Evolutionary conservation across 2,113 vertebrate genomes (phyloP).

Genomic region (Gymnarchus niloticus): DNA sequence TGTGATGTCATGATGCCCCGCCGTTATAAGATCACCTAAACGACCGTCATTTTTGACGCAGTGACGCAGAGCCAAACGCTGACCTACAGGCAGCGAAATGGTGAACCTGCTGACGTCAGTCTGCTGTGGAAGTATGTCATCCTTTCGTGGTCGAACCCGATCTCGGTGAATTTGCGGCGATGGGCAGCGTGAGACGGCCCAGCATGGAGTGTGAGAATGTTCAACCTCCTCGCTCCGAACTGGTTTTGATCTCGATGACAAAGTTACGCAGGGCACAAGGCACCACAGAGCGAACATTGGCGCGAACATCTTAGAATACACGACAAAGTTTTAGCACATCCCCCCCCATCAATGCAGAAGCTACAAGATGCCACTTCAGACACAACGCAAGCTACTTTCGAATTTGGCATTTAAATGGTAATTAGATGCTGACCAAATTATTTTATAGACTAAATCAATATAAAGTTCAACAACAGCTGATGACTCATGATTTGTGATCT

Average conservation of each 20-base stretch:
- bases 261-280: background rate
- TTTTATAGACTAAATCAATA: background rate
- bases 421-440: background rate
- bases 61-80: background rate
- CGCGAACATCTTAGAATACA: background rate
- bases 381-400: background rate
- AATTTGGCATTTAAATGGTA: background rate
- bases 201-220: background rate
- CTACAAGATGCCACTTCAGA: background rate
- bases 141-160: no score
- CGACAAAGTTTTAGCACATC: background rate
- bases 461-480: background rate
- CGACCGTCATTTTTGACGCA: background rate
- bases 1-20: background rate
- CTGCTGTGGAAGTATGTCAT: no score
- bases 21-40: background rate
- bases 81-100: background rate
- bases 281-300: background rate
- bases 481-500: background rate
- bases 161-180: background rate
- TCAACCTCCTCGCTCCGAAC: background rate
- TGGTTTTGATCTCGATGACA: background rate
- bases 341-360: background rate
- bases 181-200: background rate
- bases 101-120: background rate